Evolutionary conservation across 2,797 vertebrate species (phyloP), one percentile per base, ranked within the genome.

Genomic region (Brachyrhaphis roseni): DNA sequence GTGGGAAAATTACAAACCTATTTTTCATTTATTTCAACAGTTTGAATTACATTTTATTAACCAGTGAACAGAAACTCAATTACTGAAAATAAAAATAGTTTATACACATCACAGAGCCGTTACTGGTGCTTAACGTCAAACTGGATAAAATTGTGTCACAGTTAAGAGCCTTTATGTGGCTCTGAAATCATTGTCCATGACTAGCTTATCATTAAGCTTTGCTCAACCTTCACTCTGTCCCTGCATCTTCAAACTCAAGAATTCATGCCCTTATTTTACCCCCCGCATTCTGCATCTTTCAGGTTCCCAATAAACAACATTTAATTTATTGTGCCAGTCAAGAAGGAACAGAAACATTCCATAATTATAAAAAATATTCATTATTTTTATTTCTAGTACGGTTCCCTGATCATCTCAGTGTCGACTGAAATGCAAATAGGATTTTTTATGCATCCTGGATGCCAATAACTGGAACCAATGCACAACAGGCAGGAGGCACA

Each of bases 61-160:
- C 57, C 41, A 62, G 66, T 70, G 66, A 70, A 70, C 46, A 64
- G 16, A 62, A 62, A 62, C 28, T 62, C 31, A 62, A 34, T 34
- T 34, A 62, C 57, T 34, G 57, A 34, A 34, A 34, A 62, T 62
- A 62, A 34, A 62, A 62, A 62, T 34, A 62, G 57, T 62, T 62
- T 34, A 3, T 16, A 34, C 57, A 62, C 57, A 62, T 18, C 10
- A 16, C 57, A 62, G 57, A 62, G 15, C 28, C 4, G 28, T 8
- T 34, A 34, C 31, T 62, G 57, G 31, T 31, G 5, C n/a, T 34
- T 62, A 16, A 31, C 57, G 18, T 62, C 57, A 16, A 8, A 18
- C 28, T 34, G 57, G 31, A 62, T 62, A 18, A 16, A 62, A 13
- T 8, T 15, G 55, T 5, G 28, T 34, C 57, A 34, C 15, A 59